A percentile compares a stretch with the other conserved stretches of the same genome.
These are phyloP conservation scores for Deilephila porcellus DNA, from an alignment of 2,888 invertebrate genomes.

Conservation along the genomic window DNA sequence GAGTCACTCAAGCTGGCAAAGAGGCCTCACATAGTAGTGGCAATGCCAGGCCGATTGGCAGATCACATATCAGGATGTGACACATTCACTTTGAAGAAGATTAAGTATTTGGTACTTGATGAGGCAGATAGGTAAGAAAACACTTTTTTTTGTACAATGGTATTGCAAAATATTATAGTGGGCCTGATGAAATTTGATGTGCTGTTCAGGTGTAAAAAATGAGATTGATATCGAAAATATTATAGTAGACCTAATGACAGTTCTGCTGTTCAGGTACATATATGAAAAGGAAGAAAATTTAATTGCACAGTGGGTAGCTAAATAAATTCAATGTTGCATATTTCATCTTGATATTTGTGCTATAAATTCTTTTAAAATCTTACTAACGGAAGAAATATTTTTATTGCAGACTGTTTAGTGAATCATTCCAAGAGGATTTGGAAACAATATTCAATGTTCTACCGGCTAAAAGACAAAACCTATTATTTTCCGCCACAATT, in stretches of 20 bases:
- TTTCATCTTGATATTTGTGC: too few relatives aligned
- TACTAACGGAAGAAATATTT: not conserved
- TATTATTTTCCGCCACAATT: constrained; percentile 98
- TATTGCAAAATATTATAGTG: not conserved
- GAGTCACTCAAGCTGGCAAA: constrained; percentile 93
- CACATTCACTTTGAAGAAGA: constrained; percentile 90
- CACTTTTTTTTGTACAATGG: not conserved
- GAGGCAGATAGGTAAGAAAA: constrained; percentile 95
- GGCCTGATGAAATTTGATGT: too few relatives aligned
- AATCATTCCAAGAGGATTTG: constrained; percentile 93
- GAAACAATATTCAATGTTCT: constrained; percentile 90
- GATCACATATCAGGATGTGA: constrained; percentile 96
- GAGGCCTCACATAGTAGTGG: constrained; percentile 97
- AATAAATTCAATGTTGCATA: too few relatives aligned
- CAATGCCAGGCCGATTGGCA: constrained; percentile 97
- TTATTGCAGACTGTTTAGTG: constrained; percentile 84
- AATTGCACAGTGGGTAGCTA: too few relatives aligned
- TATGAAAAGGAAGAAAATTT: too few relatives aligned
- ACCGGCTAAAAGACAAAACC: constrained; percentile 92
- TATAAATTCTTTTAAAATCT: too few relatives aligned
- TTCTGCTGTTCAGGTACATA: too few relatives aligned
- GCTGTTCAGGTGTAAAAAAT: too few relatives aligned
- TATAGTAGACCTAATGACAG: too few relatives aligned
- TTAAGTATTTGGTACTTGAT: constrained; percentile 96
- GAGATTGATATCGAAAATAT: too few relatives aligned